phyloP scores from a whole-genome alignment of 1,140 invertebrate genomes.

The Pachyrhynchus sulphureomaculatus region DNA sequence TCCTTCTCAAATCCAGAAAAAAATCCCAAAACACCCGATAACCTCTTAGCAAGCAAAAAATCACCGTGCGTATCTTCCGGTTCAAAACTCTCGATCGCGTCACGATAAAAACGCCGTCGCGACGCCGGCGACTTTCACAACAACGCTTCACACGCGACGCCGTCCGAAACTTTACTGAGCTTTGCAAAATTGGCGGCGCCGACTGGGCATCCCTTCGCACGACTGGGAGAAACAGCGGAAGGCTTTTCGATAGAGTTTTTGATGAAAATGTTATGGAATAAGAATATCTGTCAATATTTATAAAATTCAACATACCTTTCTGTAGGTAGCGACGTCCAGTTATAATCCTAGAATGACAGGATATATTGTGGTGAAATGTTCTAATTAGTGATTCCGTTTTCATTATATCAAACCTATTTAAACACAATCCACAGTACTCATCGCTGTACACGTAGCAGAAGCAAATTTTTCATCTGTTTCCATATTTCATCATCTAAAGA shows the following conservation, averaged over 20 bases:
- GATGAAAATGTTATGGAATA: slow-evolving; percentile 10
- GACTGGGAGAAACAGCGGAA: background rate
- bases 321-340: no score
- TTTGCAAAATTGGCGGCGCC: slow-evolving; percentile 7
- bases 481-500: no score
- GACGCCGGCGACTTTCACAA: slow-evolving; percentile 6
- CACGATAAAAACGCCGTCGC: background rate
- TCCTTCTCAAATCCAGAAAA: no score
- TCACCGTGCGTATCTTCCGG: background rate
- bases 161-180: slow-evolving; percentile 10
- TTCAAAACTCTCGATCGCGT: background rate
- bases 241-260: background rate
- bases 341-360: no score
- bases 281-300: no score
- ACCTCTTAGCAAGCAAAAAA: background rate
- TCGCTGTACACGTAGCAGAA: no score
- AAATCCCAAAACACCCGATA: background rate
- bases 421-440: no score
- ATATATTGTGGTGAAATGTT: no score
- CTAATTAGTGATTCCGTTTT: no score
- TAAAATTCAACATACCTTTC: no score
- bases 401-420: no score
- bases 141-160: slow-evolving; percentile 5
- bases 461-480: no score
- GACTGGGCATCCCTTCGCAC: slow-evolving; percentile 1